These are phyloP conservation scores for Thymallus thymallus DNA, from an alignment of 2,113 vertebrate genomes.

Conservation along the genomic window DNA sequence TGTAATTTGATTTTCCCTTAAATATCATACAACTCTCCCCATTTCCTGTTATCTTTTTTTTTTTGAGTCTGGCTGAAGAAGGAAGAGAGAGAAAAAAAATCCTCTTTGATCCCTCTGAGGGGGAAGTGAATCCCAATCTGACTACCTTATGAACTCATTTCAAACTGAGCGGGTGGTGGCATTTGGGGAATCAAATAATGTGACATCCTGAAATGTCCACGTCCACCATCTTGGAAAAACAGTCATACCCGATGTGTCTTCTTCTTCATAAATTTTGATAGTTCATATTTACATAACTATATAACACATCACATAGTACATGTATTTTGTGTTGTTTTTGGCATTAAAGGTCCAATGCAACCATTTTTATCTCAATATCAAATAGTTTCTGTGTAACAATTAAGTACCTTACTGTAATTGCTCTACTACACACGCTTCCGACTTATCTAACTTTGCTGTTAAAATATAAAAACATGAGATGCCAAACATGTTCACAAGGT, in stretches of 20 bases:
- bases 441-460: too few species aligned
- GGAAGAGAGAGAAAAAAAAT: neutral
- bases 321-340: too few species aligned
- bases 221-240: neutral
- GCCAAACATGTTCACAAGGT: too few species aligned
- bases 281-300: neutral
- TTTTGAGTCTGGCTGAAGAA: slow-evolving; percentile 22
- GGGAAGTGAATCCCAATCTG: slow-evolving; percentile 46
- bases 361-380: too few species aligned
- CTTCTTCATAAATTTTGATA: too few species aligned
- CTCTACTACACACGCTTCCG: too few species aligned
- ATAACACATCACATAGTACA: neutral
- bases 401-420: too few species aligned
- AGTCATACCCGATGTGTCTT: too few species aligned
- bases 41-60: slow-evolving; percentile 38
- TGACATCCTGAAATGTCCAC: neutral
- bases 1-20: slow-evolving; percentile 46
- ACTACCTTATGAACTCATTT: slow-evolving; percentile 63
- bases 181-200: slow-evolving; percentile 33
- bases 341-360: too few species aligned
- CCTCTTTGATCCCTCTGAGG: slow-evolving; percentile 49
- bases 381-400: too few species aligned
- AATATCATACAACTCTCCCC: slow-evolving; percentile 30
- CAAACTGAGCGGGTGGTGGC: slow-evolving; percentile 44
- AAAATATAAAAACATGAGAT: too few species aligned